Conservation (phyloP, 1,140 invertebrate genomes). For the Leptopilina boulardi region DNA sequence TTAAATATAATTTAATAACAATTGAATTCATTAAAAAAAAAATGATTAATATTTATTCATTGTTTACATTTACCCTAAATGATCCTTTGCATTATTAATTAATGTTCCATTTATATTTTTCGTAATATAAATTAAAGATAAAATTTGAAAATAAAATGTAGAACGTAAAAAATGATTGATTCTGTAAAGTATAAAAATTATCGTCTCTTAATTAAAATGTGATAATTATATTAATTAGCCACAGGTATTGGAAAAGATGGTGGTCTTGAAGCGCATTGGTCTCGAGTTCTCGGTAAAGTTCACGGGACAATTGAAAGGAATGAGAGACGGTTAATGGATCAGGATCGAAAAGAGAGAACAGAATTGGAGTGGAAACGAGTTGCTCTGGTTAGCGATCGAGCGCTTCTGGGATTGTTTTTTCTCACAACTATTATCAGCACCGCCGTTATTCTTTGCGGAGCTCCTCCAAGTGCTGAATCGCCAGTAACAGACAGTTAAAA, state of each 20-base stretch:
- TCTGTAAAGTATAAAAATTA: not conserved
- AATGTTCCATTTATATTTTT: no score
- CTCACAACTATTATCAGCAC: slow-evolving; percentile 81
- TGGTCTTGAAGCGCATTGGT: slow-evolving; percentile 79
- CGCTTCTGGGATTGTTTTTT: slow-evolving; percentile 83
- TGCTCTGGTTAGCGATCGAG: slow-evolving; percentile 82
- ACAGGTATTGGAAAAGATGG: slow-evolving; percentile 69
- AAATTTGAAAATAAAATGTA: no score
- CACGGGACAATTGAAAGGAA: slow-evolving; percentile 84
- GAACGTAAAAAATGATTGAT: no score
- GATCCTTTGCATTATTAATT: no score
- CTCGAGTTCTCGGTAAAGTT: slow-evolving; percentile 81
- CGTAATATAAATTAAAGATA: no score
- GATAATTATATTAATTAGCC: slow-evolving; percentile 7
- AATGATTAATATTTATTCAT: no score
- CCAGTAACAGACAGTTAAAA: slow-evolving; percentile 3
- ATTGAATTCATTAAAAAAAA: no score
- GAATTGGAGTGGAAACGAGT: slow-evolving; percentile 88
- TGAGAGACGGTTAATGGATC: slow-evolving; percentile 81
- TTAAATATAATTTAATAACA: no score
- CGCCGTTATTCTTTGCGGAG: slow-evolving; percentile 80
- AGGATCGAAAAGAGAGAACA: slow-evolving; percentile 81
- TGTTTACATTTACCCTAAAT: no score
- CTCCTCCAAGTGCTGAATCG: slow-evolving; percentile 64
- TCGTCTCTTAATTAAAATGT: not conserved